phyloP scores from a whole-genome alignment of 2,797 vertebrate species.

The Ctenopoma kingsleyae region DNA sequence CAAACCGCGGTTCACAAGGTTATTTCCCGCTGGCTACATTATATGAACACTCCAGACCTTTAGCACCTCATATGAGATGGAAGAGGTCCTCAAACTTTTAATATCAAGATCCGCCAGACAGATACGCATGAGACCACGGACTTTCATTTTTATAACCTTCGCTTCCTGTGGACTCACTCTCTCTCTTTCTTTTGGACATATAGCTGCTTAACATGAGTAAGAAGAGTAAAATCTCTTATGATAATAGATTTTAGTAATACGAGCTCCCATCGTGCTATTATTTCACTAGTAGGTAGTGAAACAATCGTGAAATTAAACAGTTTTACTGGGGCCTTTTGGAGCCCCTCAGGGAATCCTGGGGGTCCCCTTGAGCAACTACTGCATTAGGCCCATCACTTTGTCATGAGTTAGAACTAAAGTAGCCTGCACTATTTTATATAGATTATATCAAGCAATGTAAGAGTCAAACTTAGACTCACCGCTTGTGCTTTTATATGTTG shows the following conservation, averaged over 20 bases:
- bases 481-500: slow-evolving; percentile 37
- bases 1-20: slow-evolving; percentile 60
- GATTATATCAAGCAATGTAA: neutral
- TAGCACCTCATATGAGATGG: slow-evolving; percentile 39
- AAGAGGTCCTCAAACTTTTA: slow-evolving; percentile 57
- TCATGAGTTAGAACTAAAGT: slow-evolving; percentile 1
- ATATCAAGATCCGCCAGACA: slow-evolving; percentile 42
- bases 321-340: slow-evolving; percentile 39
- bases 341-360: slow-evolving; percentile 30
- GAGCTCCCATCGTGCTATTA: slow-evolving; percentile 51
- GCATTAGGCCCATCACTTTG: slow-evolving; percentile 32
- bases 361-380: slow-evolving; percentile 32
- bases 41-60: slow-evolving; percentile 50
- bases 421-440: slow-evolving; percentile 5
- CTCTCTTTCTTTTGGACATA: slow-evolving; percentile 40
- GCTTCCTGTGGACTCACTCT: slow-evolving; percentile 6
- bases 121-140: slow-evolving; percentile 15
- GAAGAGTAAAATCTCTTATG: slow-evolving; percentile 53
- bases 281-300: slow-evolving; percentile 34
- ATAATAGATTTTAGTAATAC: slow-evolving; percentile 61
- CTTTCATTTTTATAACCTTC: slow-evolving; percentile 25
- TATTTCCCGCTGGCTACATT: slow-evolving; percentile 49
- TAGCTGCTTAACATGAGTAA: slow-evolving; percentile 37
- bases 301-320: slow-evolving; percentile 56
- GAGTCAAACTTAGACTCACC: slow-evolving; percentile 9